These are phyloP conservation scores for Camptogramma bilineatum DNA, from an alignment of 2,888 invertebrate species.

Conservation along the genomic window DNA sequence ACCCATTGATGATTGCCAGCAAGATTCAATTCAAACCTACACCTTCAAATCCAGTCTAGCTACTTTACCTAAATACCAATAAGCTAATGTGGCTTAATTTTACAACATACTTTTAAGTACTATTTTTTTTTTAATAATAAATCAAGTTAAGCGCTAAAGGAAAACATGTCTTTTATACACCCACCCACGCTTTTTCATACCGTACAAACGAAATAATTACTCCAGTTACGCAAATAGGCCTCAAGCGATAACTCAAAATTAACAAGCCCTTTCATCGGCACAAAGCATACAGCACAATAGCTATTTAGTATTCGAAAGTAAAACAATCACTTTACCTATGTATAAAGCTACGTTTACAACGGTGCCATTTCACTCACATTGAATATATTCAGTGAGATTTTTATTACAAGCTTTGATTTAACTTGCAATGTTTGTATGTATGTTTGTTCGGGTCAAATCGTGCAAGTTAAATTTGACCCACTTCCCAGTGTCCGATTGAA, in stretches of 20 bases:
- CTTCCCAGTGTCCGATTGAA: too few species aligned
- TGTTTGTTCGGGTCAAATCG: too few species aligned
- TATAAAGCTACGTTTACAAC: constrained; percentile 30
- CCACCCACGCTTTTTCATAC: constrained; percentile 4
- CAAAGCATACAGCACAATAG: constrained; percentile 42
- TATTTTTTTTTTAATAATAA: neutral
- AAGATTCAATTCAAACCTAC: too few species aligned
- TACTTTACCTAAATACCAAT: neutral
- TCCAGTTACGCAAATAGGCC: constrained; percentile 22
- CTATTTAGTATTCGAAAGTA: constrained; percentile 46
- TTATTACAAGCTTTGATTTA: too few species aligned
- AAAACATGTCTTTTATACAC: neutral
- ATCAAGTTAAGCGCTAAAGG: neutral
- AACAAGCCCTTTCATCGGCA: constrained; percentile 35
- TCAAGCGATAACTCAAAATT: constrained; percentile 34
- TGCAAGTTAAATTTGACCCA: too few species aligned
- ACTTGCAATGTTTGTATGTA: too few species aligned
- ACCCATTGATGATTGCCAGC: too few species aligned
- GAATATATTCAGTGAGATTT: too few species aligned
- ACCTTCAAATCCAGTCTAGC: too few species aligned
- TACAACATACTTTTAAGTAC: neutral
- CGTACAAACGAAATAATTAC: constrained; percentile 21
- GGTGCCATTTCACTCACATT: neutral
- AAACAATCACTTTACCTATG: constrained; percentile 42
- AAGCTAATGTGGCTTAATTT: neutral